Evolutionary conservation across 2,113 vertebrate genomes (phyloP), one percentile per base, ranked within the genome.

Genomic region (Eulemur macaco): DNA sequence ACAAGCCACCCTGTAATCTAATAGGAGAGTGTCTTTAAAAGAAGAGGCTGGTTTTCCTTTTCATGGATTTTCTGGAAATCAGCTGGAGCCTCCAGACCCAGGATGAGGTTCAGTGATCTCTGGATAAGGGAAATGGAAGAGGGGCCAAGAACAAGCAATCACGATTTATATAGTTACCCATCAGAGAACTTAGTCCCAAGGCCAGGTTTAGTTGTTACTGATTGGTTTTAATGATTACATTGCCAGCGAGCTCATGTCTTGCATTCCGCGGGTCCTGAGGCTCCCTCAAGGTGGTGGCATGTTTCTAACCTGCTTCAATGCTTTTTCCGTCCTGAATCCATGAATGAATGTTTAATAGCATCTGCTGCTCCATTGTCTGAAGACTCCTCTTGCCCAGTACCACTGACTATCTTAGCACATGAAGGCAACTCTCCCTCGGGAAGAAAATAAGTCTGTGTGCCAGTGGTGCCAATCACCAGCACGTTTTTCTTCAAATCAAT

Each of bases 401-500:
- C 99, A 0, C 99, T 99, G 0, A 99, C 99, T 97, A 99, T 97
- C 4, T 99, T 98, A 6, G 99, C 99, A 29, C 99, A 99, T 10
- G 99, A 99, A 0, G 99, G 99, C 31, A 99, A 98, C 98, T 99
- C 99, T 0, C 99, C 99, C 97, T 99, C 99, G 0, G 99, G 99
- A 83, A 99, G 98, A 96, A 99, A 99, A 17, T 96, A 97, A 0
- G 99, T 99, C 97, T 99, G 99, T 0, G 99, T 99, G 81, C 99
- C 99, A 0, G 99, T 99, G 0, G 99, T 99, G 96, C 99, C 99
- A 0, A 99, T 99, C 76, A 99, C 98, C 6, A 99, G 99, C 39
- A 99, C 98, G 0, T 98, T 99, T 98, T 99, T 99, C 99, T 99
- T 99, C 97, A 99, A 98, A 98, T 99, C 99, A 1, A 99, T 99